Evolutionary conservation across 1,140 invertebrate genomes (phyloP).

Genomic region (Agrilus planipennis): DNA sequence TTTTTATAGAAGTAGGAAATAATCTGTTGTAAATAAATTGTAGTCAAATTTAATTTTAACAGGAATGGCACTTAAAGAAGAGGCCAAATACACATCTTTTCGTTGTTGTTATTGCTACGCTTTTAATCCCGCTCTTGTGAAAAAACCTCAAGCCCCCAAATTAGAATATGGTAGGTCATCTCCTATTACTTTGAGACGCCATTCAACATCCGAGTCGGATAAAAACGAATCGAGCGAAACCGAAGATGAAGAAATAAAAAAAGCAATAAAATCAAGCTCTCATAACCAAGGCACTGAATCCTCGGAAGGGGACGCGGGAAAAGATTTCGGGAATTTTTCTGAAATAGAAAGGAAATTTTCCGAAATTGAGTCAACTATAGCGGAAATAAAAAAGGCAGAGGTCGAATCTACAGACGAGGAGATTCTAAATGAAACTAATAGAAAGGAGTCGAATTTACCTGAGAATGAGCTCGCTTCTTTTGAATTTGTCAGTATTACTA

Average conservation of each 20-base stretch:
- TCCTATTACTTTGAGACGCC: constrained; percentile 3
- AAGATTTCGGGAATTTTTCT: too few species aligned
- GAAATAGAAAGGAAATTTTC: too few species aligned
- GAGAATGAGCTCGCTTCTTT: too few species aligned
- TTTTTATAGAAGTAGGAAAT: not conserved
- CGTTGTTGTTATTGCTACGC: constrained; percentile 79
- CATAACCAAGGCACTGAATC: too few species aligned
- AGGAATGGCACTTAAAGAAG: constrained; percentile 90
- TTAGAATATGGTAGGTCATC: constrained; percentile 28
- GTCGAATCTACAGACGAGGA: too few species aligned
- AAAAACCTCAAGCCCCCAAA: constrained; percentile 61
- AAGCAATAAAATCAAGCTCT: not conserved
- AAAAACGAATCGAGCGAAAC: constrained; percentile 20
- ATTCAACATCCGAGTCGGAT: constrained; percentile 23
- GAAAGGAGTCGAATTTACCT: too few species aligned
- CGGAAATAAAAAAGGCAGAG: too few species aligned
- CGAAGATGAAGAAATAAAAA: constrained; percentile 10
- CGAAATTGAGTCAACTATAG: too few species aligned
- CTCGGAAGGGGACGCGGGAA: too few species aligned
- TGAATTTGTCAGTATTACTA: too few species aligned
- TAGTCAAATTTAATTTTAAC: constrained; percentile 21
- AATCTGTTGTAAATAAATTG: not conserved
- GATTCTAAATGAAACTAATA: too few species aligned
- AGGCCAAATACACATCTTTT: constrained; percentile 89
- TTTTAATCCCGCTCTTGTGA: constrained; percentile 74